Conservation (phyloP, 2,888 invertebrate genomes). For the Clivina fossor region DNA sequence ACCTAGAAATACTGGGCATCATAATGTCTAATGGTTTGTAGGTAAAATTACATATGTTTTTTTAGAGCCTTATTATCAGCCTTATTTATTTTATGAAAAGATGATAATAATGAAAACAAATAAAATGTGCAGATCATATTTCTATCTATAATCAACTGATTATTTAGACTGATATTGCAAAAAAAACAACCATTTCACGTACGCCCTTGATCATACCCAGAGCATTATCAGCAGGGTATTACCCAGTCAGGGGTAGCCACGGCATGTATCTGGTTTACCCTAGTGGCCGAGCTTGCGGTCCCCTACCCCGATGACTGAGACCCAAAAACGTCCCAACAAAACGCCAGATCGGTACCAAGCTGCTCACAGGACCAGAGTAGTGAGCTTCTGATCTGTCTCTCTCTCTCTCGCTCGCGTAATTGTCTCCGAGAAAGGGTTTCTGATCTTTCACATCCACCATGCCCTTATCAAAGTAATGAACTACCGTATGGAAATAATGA, state of each 20-base stretch:
- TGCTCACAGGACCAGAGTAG: not conserved
- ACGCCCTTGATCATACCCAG: conserved; percentile 1
- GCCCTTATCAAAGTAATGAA: not conserved
- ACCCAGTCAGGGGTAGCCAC: conserved; percentile 11
- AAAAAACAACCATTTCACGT: too few relatives aligned
- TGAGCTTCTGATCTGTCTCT: not conserved
- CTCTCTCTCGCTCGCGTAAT: not conserved
- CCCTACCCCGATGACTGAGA: too few relatives aligned
- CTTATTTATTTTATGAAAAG: too few relatives aligned
- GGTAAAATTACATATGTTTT: too few relatives aligned
- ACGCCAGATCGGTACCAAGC: conserved; percentile 1
- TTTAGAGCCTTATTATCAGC: too few relatives aligned
- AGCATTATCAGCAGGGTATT: conserved; percentile 14
- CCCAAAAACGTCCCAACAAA: not conserved
- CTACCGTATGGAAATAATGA: conserved; percentile 26
- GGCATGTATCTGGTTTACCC: conserved; percentile 33
- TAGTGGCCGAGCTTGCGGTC: conserved; percentile 40
- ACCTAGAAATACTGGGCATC: too few relatives aligned
- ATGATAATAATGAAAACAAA: too few relatives aligned
- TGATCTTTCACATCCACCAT: not conserved
- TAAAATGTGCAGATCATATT: too few relatives aligned
- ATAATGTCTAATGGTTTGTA: too few relatives aligned
- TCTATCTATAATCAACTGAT: too few relatives aligned
- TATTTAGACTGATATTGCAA: too few relatives aligned
- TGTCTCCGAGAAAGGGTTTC: conserved; percentile 16